Evolutionary conservation across 1,140 invertebrate species (phyloP), one percentile per base, ranked within the genome.

Genomic region (Diuraphis noxia): DNA sequence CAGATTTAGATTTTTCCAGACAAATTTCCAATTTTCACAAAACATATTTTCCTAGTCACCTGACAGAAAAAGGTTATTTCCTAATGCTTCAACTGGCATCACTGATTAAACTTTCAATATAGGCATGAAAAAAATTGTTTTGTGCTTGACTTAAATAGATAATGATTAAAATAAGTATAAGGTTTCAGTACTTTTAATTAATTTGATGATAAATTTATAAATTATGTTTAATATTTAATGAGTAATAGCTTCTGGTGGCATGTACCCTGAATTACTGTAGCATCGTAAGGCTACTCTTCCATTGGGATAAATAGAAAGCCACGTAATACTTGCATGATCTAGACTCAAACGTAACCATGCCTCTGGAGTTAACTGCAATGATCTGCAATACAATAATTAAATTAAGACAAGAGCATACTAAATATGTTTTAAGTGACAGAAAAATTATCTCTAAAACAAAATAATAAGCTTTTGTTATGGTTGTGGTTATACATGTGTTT

Each of bases 331-430:
- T 21, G 96, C 98, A 94, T 99, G 97, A 93, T 98, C 97, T 21
- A 99, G 94, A 43, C 96, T 96, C 92, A 99, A 96, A 38, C 99
- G 95, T 13, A 99, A 94, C 99, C 99, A 99, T 25, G 97, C 99
- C 94, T 99, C 98, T 0, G 98, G 96, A 25, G 98, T 98, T 93
- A 99, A 97, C 94, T 99, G 99, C n/a, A 99, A 94, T 1, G 98
- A 98, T 94, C 98, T 98, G 91, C 10, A 63, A 63, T 4, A 79
- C 72, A 34, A 34, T 21, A 21, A 79, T 79, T 38, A 23, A 79
- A 3, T 38, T 38, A 79, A 38, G 19, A 23, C 36, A 79, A 79
- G 19, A 79, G 21, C 2, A 38, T 36, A 38, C 17, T n/a, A 38
- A 79, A 36, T 9, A 9, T 63, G 13, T 17, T 17, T n/a, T 63